A percentile compares a stretch with the other conserved stretches of the same genome.
Conservation (phyloP, 2,113 vertebrate species). For the Eulacestoma nigropectus region DNA sequence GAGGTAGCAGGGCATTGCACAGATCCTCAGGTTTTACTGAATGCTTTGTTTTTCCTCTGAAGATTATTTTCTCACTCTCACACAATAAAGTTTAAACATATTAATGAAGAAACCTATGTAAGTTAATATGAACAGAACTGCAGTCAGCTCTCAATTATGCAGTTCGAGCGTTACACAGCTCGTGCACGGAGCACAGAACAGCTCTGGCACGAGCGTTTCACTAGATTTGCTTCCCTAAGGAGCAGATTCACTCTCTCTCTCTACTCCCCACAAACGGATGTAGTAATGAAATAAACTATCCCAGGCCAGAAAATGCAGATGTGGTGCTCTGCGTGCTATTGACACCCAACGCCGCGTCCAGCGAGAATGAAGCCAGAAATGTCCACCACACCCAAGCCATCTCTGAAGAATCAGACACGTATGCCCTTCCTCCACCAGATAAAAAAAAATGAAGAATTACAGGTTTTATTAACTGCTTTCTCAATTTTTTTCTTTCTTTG, state of each 20-base stretch:
- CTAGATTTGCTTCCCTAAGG: slow-evolving; percentile 39
- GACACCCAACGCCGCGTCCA: not conserved
- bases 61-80: not conserved
- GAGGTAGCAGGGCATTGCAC: not conserved
- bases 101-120: not conserved
- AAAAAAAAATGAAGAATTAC: not conserved
- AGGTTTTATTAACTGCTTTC: not conserved
- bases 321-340: slow-evolving; percentile 39
- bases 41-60: not conserved
- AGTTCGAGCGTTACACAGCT: not conserved
- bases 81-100: not conserved
- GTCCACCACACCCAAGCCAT: slow-evolving; percentile 9
- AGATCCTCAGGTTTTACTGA: not conserved
- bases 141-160: not conserved
- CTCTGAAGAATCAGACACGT: not conserved
- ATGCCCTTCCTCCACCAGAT: not conserved
- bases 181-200: not conserved
- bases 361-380: not conserved
- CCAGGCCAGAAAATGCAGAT: slow-evolving; percentile 50
- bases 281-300: slow-evolving; percentile 43
- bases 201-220: not conserved
- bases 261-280: slow-evolving; percentile 17
- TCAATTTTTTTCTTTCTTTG: not conserved
- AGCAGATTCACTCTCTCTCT: slow-evolving; percentile 23
- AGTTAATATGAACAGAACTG: not conserved